Percentiles rank a stretch among this genome's conserved stretches.
Conservation (phyloP, 2,113 vertebrate species). For the Epinephelus lanceolatus region DNA sequence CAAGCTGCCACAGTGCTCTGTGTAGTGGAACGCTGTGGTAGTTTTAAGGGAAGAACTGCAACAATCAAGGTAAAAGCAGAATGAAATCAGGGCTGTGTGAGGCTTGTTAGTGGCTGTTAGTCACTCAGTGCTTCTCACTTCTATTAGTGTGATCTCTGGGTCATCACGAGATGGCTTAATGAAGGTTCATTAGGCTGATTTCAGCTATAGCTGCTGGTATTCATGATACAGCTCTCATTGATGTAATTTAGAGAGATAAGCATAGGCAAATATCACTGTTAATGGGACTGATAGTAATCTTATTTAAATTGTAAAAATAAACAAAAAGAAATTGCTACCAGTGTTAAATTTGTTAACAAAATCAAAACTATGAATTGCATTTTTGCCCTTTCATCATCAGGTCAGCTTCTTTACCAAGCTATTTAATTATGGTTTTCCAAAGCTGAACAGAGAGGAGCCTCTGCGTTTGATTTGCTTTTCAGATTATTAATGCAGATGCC, state of each 20-base stretch:
- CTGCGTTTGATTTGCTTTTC: too few relatives aligned
- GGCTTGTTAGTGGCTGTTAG: neutral
- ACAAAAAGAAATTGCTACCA: too few relatives aligned
- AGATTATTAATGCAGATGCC: too few relatives aligned
- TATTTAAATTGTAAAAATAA: neutral
- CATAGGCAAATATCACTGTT: neutral
- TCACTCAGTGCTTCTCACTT: neutral
- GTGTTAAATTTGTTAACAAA: too few relatives aligned
- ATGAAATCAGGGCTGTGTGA: neutral
- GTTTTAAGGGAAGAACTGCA: neutral
- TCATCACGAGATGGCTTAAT: neutral
- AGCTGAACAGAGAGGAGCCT: too few relatives aligned
- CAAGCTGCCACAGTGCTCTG: constrained; percentile 58
- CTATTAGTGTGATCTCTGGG: neutral
- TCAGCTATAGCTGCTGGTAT: neutral
- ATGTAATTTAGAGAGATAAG: neutral
- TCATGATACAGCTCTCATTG: neutral
- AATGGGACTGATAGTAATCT: neutral
- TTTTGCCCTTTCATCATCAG: too few relatives aligned
- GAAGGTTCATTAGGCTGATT: constrained; percentile 13
- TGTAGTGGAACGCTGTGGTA: constrained; percentile 27
- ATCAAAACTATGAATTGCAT: too few relatives aligned
- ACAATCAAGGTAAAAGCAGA: constrained; percentile 23
- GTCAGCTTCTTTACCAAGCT: too few relatives aligned
- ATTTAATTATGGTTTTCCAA: too few relatives aligned